Base-by-base conservation (phyloP, 2,888 invertebrate genomes). In the Drosophila atroscutellata region DNA sequence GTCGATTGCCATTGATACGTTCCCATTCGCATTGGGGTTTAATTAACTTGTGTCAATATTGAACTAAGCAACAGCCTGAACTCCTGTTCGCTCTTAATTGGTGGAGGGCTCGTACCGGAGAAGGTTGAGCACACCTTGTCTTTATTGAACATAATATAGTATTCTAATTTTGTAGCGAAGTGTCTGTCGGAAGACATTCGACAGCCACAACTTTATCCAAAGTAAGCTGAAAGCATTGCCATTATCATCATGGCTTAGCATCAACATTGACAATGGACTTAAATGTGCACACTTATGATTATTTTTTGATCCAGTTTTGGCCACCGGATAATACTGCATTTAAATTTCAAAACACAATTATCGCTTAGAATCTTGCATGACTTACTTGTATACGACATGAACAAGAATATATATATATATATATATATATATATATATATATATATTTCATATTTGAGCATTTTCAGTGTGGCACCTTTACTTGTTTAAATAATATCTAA, bases 11-110 rank as follows among this genome's bases (percentile, higher is more conserved):
- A 85, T 87, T 80, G 89, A 84, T 28, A 39, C 55, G 20, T 56
- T 9, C 77, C 82, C 58, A 39, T 70, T 66, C 58, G 51, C 81
- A 65, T 76, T 78, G 85, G 81, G 80, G 80, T 81, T 88, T 85
- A 90, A 90, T 90, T 90, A 90, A 90, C 81, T 80, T 83, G 80
- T 77, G 79, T 90, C 91, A 90, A 90, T 91, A 90, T 91, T 90
- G 81, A 81, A 66, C 72, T 70, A 80, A 79, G 67, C 80, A 75
- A 68, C 69, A 78, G 62, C 58, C 37, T 11, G n/a, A 36, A n/a
- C 54, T 39, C 11, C 20, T n/a, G 32, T 37, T 49, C 47, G 45
- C 20, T 20, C 2, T 49, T 49, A 60, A 66, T 47, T 30, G 55
- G 24, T 13, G 28, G 58, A 51, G 54, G 55, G 52, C 39, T 32